Evolutionary conservation across 2,888 invertebrate species (phyloP).

Genomic region (Netelia inedita): DNA sequence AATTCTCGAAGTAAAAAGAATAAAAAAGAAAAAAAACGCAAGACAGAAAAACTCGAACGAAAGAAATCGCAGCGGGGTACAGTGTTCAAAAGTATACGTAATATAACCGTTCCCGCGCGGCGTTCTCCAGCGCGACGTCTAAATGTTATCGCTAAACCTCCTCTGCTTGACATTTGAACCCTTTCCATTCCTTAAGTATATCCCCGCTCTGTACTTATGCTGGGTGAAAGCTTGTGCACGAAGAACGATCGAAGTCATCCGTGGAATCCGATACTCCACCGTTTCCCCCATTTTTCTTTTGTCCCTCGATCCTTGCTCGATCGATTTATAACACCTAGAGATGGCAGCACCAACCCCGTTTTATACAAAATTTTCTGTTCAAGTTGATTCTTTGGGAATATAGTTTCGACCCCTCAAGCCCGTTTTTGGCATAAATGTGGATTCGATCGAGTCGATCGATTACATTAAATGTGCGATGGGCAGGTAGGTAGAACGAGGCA

Average conservation of each 20-base stretch:
- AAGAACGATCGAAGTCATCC: constrained; percentile 10
- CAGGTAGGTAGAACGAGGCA: neutral
- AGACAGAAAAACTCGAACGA: neutral
- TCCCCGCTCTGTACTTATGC: constrained; percentile 18
- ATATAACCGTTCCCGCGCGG: neutral
- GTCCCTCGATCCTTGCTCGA: neutral
- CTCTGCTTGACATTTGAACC: constrained; percentile 50
- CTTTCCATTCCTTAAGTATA: constrained; percentile 27
- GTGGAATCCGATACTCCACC: neutral
- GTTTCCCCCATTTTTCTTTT: constrained; percentile 4
- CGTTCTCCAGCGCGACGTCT: neutral
- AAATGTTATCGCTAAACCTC: constrained; percentile 46
- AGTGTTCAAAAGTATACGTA: neutral
- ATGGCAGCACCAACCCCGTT: no score
- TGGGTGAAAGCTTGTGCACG: constrained; percentile 39
- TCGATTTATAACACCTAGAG: neutral
- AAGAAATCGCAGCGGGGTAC: neutral
- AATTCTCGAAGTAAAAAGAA: neutral
- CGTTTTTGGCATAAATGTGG: no score
- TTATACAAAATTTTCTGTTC: no score
- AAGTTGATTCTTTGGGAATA: no score
- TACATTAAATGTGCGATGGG: no score
- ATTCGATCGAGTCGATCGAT: no score
- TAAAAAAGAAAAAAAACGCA: constrained; percentile 4
- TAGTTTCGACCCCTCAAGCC: no score